These are phyloP conservation scores for Myodes glareolus DNA, from an alignment of 2,113 vertebrate species.

Conservation along the genomic window DNA sequence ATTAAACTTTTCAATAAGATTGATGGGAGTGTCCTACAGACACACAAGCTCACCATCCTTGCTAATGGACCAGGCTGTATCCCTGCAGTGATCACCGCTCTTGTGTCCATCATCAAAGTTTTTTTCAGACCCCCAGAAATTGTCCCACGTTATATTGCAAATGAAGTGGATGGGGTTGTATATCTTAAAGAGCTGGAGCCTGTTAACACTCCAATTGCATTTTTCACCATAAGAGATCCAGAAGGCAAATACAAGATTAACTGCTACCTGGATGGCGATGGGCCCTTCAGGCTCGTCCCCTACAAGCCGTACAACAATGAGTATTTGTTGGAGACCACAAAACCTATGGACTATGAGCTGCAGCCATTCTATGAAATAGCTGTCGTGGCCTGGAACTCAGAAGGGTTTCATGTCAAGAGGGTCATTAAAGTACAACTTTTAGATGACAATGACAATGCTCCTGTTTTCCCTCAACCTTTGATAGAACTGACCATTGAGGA, in stretches of 20 bases:
- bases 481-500: slow-evolving; percentile 95
- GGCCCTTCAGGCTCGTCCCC: slow-evolving; percentile 93
- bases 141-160: slow-evolving; percentile 94
- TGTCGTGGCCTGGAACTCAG: slow-evolving; percentile 90
- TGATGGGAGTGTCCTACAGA: slow-evolving; percentile 85
- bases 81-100: slow-evolving; percentile 93
- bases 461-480: slow-evolving; percentile 92
- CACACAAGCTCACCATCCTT: slow-evolving; percentile 93
- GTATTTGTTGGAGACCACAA: slow-evolving; percentile 95
- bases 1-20: slow-evolving; percentile 91
- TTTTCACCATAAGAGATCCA: slow-evolving; percentile 95
- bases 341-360: slow-evolving; percentile 93
- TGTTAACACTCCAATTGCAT: slow-evolving; percentile 93
- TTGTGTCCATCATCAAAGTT: slow-evolving; percentile 91
- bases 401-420: slow-evolving; percentile 89
- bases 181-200: slow-evolving; percentile 95
- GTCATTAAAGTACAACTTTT: slow-evolving; percentile 92
- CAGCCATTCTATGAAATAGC: slow-evolving; percentile 92
- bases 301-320: slow-evolving; percentile 94
- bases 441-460: slow-evolving; percentile 97
- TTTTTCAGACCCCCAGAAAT: slow-evolving; percentile 91
- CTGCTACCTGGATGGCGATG: slow-evolving; percentile 93
- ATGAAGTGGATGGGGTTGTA: slow-evolving; percentile 93
- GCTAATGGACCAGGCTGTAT: slow-evolving; percentile 96
- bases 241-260: slow-evolving; percentile 90